Percentiles rank a stretch among this genome's conserved stretches.
Conservation (phyloP, 2,888 invertebrate genomes). For the Spodoptera picta region DNA sequence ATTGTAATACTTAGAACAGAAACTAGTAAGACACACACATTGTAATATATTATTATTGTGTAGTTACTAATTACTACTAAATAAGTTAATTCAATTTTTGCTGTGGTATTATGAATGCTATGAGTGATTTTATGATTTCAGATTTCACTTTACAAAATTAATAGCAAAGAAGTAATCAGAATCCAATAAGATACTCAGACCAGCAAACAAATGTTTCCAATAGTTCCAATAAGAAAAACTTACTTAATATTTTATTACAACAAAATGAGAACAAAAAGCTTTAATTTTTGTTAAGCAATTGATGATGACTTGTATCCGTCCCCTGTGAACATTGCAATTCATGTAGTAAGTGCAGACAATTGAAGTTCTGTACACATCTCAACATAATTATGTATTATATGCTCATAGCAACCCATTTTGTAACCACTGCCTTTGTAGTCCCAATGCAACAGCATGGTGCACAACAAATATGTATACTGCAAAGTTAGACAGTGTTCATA, state of each 20-base stretch:
- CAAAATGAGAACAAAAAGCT: conserved; percentile 27
- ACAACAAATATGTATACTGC: conserved; percentile 33
- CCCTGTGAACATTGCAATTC: conserved; percentile 25
- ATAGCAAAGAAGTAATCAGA: too few species aligned
- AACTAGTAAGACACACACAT: too few species aligned
- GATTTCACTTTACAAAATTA: too few species aligned
- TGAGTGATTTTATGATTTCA: too few species aligned
- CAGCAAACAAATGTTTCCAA: too few species aligned
- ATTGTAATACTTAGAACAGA: too few species aligned
- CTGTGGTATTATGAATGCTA: too few species aligned
- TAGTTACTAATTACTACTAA: too few species aligned
- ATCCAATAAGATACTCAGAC: too few species aligned
- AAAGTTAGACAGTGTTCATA: conserved; percentile 57
- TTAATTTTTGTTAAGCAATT: conserved; percentile 28
- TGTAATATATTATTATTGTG: too few species aligned
- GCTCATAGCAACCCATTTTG: conserved; percentile 46
- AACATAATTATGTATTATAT: conserved; percentile 9
- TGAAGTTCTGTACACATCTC: conserved; percentile 10
- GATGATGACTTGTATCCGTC: conserved; percentile 25
- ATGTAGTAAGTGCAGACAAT: conserved; percentile 38
- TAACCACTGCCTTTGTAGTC: conserved; percentile 22
- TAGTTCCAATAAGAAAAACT: conserved; percentile 9
- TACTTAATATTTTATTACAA: too few species aligned
- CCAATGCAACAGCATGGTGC: conserved; percentile 65
- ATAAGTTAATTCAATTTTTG: too few species aligned